Evolutionary conservation across 30 jellyfish, hydroid and myxozoan species (phyloP).

Genomic region (Cassiopea andromeda): DNA sequence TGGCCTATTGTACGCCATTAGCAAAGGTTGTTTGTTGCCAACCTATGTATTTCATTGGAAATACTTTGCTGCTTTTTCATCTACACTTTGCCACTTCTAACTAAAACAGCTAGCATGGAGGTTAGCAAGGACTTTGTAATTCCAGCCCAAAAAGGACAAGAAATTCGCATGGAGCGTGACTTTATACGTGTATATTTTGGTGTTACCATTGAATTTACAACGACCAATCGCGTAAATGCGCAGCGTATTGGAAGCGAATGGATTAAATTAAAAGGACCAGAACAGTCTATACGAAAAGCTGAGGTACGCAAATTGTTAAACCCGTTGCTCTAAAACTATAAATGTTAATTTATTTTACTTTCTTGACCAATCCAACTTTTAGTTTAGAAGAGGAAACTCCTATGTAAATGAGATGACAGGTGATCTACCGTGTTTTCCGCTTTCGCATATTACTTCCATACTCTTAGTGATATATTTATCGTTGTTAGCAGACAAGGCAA

Average conservation of each 20-base stretch:
- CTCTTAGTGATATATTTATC: neutral
- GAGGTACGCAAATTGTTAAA: slow-evolving; percentile 22
- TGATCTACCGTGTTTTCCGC: neutral
- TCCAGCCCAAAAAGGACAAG: slow-evolving; percentile 32
- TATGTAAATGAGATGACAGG: slow-evolving; percentile 12
- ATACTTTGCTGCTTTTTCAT: neutral
- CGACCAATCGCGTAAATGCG: slow-evolving; percentile 30
- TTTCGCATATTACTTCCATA: neutral
- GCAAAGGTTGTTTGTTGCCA: neutral
- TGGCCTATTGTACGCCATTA: neutral
- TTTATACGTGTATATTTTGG: slow-evolving; percentile 25
- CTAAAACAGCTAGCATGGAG: neutral
- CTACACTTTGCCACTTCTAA: no score
- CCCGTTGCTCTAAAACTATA: no score
- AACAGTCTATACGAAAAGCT: slow-evolving; percentile 16
- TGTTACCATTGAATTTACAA: slow-evolving; percentile 48
- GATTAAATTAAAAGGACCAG: slow-evolving; percentile 53
- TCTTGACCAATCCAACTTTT: no score
- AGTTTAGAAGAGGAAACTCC: neutral
- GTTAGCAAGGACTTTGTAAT: slow-evolving; percentile 58
- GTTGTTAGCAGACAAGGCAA: neutral
- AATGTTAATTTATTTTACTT: no score
- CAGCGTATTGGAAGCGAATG: slow-evolving; percentile 54
- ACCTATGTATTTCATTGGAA: neutral
- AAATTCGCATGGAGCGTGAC: slow-evolving; percentile 5